Base-by-base conservation (phyloP, 2,888 invertebrate species). In the Amphiduros pacificus region DNA sequence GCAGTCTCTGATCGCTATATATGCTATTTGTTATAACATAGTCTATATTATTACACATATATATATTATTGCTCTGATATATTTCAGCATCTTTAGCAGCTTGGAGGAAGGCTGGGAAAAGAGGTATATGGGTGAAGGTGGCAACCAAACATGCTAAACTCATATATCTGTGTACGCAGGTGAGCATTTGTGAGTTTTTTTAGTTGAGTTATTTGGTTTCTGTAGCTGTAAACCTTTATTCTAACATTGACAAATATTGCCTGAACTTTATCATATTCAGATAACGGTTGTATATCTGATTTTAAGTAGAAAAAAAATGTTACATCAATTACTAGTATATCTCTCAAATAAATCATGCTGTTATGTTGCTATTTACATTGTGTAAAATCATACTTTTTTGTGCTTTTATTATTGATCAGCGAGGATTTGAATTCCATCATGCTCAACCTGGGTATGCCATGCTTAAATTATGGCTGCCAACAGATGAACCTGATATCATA, bases 81-180 rank as follows among this genome's bases (percentile, higher is more conserved):
- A 40, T 65, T 59, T 9, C 77, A 93, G 92, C 86, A 71, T 92
- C 92, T 0, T 77, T 92, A 32, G 82, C 84, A 41, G 83, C 84
- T 71, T 93, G 93, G 93, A 82, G 74, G 49, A 81, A 85, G 48
- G 85, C 87, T 56, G 86, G 87, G 14, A 87, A 86, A 71, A 85
- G 91, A 61, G 89, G 90, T 28, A 88, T 92, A 71, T 94, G 93
- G 93, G 92, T 93, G 77, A 88, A 88, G 77, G 88, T 94, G 0
- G 83, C 87, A 74, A 86, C 89, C 48, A 83, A 87, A 64, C 87
- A 92, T 74, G 85, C 90, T 2, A 86, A 86, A 20, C 91, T 91
- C 90, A 87, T 94, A 40, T 92, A 93, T 20, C 76, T 89, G 66
- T 83, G 93, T 68, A 87, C 88, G 5, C 86, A 89, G 83, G 90